phyloP scores from a whole-genome alignment of 2,113 vertebrate species.

The Copsychus sechellarum region DNA sequence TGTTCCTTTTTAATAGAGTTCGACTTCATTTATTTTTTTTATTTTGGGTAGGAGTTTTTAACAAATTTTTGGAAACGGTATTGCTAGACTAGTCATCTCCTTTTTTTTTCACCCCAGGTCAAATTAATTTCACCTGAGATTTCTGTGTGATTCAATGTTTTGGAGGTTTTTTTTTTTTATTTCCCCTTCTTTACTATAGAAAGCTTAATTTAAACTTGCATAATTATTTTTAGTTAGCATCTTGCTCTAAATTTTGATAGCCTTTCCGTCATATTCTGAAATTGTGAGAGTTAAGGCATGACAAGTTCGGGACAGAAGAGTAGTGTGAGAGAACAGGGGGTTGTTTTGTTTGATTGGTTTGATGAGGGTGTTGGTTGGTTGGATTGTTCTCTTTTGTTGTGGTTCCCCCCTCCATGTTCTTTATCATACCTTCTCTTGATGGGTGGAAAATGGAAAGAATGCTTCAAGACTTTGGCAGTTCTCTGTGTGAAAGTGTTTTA shows the following conservation, averaged over 20 bases:
- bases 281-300: neutral
- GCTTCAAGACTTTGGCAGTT: neutral
- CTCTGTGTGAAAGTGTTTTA: neutral
- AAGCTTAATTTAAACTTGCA: neutral
- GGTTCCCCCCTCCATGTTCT: neutral
- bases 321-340: neutral
- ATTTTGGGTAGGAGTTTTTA: neutral
- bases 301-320: neutral
- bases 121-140: neutral
- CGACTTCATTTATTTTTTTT: rapidly evolving
- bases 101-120: no score
- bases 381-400: neutral
- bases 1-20: neutral
- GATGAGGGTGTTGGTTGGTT: neutral
- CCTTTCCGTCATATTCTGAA: neutral
- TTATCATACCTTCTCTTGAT: neutral
- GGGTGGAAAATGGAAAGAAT: neutral
- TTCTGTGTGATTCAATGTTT: neutral
- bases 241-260: neutral
- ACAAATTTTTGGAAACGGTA: neutral
- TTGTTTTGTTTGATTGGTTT: neutral
- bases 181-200: neutral
- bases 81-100: neutral
- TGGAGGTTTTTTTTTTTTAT: neutral
- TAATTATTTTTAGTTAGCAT: neutral